Evolutionary conservation across 2,888 invertebrate genomes (phyloP), one percentile per base, ranked within the genome.

Genomic region (Formica aserva): DNA sequence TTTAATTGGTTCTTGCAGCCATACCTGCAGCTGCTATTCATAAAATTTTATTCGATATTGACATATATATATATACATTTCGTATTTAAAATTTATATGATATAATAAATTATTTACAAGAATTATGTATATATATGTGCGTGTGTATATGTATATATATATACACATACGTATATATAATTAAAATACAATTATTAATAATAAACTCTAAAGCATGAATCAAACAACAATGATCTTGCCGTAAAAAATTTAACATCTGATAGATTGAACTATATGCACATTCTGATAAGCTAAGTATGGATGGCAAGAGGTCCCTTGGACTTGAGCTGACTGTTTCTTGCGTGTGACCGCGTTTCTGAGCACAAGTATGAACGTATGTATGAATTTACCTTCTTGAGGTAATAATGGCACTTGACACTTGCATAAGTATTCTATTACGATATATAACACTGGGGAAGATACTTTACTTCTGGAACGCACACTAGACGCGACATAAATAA

Each of bases 191-290:
- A 91, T 92, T 91, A 91, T 92, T 91, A 91, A 48, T 88, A 93
- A 94, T 93, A 94, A 92, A 94, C 94, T 94, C 93, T 94, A 92
- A 38, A 72, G 93, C 93, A 91, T 91, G 90, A 92, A 91, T 93
- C 91, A 93, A 94, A 93, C 92, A 94, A 93, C 93, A 93, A 93
- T 90, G 84, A 86, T 86, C 75, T 85, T 83, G 85, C 72, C 65
- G 69, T 72, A 85, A 78, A 82, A 80, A 85, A 85, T 83, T 84
- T 65, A 81, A 88, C 81, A 85, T 86, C 76, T 55, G 48, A 74
- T 75, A 72, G 78, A 86, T 81, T 75, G 72, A 60, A 74, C 57
- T 52, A 71, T 81, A 80, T 88, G 85, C 85, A 82, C 82, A 84
- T 65, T 80, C 77, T 62, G 78, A 81, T 72, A 80, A 87, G 83